Evolutionary conservation across 1,140 invertebrate genomes (phyloP), one percentile per base, ranked within the genome.

Genomic region (Formica exsecta): DNA sequence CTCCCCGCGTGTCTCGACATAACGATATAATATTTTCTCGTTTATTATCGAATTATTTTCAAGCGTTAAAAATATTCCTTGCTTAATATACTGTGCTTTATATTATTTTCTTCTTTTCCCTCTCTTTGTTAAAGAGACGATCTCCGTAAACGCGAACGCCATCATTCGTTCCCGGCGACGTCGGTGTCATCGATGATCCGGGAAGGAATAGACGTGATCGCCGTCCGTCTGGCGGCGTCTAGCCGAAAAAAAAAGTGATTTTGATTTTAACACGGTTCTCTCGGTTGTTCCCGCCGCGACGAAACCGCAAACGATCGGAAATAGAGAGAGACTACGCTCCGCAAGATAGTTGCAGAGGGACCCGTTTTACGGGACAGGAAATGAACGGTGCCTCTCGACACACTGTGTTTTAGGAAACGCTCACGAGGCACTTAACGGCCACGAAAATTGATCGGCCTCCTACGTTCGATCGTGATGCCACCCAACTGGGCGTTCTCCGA

Each of bases 241-340:
- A 32, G 54, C 32, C 29, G 48, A 11, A 79, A n/a, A 57, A 65
- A 87, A 11, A 38, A 38, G n/a, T 32, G 54, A n/a, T 85, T 76
- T 88, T 79, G 86, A 71, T 87, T 57, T 84, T 84, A 87, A 88
- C 77, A 44, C 77, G 62, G 19, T 19, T 51, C 48, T 51, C 41
- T 54, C 66, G 54, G 41, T 19, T 84, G 87, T 92, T 89, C 91
- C 92, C 66, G 32, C 36, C 25, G 57, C 51, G n/a, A 19, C 32
- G 59, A 57, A 86, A 93, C 94, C 94, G 89, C 94, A 94, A 94
- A 94, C 91, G 92, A 93, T 94, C 93, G 92, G 93, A 93, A 94
- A 94, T 94, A 92, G 89, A n/a, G 25, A 92, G 91, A 92, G 92
- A 92, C 83, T 77, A 19, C 13, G 66, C 70, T 57, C 61, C 64